A percentile compares a stretch with the other conserved stretches of the same genome.
Evolutionary conservation across 2,113 vertebrate species (phyloP).

Genomic region (Actenoides lindsayi): DNA sequence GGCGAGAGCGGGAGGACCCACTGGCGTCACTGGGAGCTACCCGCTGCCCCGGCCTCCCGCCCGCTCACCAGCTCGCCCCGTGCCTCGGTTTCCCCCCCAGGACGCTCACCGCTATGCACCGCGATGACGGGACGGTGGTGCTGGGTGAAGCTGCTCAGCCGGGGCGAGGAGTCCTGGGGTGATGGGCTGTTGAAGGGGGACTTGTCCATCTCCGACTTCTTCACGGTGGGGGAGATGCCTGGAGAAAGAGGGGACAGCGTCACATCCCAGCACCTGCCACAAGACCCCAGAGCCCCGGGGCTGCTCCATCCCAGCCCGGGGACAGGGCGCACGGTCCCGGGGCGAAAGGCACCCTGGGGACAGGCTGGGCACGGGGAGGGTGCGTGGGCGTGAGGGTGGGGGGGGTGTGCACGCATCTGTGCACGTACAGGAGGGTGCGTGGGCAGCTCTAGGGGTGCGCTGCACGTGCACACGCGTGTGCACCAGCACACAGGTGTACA

Average conservation of each 20-base stretch:
- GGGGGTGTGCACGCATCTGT: neutral
- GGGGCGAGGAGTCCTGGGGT: conserved; percentile 92
- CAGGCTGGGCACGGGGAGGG: neutral
- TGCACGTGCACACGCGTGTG: too few species aligned
- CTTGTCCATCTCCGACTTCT: conserved; percentile 95
- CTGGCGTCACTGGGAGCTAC: neutral
- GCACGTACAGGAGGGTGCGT: neutral
- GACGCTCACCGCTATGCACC: conserved; percentile 92
- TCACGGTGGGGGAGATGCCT: conserved; percentile 95
- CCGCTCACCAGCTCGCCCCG: accelerated
- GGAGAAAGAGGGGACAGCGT: accelerated
- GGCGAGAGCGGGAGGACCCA: neutral
- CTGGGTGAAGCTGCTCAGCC: conserved; percentile 93
- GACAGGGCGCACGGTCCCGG: accelerated
- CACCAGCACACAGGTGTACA: too few species aligned
- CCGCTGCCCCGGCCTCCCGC: accelerated
- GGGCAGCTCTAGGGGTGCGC: neutral
- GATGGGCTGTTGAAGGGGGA: conserved; percentile 90
- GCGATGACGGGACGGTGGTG: conserved; percentile 98
- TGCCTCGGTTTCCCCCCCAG: neutral
- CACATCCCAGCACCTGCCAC: accelerated
- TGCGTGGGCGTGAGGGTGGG: accelerated
- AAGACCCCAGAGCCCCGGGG: accelerated
- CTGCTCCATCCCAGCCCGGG: neutral
- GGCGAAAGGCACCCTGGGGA: accelerated